phyloP scores from a whole-genome alignment of 2,888 invertebrate genomes.

The Deroplatys truncata region DNA sequence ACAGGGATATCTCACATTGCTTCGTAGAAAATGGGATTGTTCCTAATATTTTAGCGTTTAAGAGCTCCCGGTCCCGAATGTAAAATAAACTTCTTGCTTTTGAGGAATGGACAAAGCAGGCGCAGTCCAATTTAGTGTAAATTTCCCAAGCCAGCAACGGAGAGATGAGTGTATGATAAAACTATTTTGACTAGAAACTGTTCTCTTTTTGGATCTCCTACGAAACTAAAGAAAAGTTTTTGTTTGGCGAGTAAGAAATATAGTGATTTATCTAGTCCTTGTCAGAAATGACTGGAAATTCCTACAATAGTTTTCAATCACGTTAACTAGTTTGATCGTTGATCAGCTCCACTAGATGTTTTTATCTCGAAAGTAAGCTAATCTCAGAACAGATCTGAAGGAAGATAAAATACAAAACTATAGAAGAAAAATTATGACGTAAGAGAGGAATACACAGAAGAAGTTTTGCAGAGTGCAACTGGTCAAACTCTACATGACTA shows the following conservation, averaged over 20 bases:
- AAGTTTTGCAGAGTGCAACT: too few species aligned
- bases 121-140: not conserved
- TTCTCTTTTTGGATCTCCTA: not conserved
- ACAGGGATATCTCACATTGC: not conserved
- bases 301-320: not conserved
- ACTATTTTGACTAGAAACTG: not conserved
- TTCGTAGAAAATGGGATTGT: not conserved
- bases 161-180: not conserved
- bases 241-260: not conserved
- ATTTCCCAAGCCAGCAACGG: not conserved
- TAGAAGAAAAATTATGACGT: too few species aligned
- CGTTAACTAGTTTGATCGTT: not conserved
- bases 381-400: too few species aligned
- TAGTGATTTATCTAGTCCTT: not conserved
- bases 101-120: not conserved
- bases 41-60: not conserved
- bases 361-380: too few species aligned
- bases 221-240: not conserved
- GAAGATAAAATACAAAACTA: too few species aligned
- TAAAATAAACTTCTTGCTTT: not conserved
- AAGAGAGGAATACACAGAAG: too few species aligned
- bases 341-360: too few species aligned
- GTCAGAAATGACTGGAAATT: not conserved
- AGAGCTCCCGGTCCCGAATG: not conserved
- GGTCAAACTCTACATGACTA: too few species aligned